Evolutionary conservation across 2,797 vertebrate species (phyloP), one percentile per base, ranked within the genome.

Genomic region (Enteromius unitaeniatus): DNA sequence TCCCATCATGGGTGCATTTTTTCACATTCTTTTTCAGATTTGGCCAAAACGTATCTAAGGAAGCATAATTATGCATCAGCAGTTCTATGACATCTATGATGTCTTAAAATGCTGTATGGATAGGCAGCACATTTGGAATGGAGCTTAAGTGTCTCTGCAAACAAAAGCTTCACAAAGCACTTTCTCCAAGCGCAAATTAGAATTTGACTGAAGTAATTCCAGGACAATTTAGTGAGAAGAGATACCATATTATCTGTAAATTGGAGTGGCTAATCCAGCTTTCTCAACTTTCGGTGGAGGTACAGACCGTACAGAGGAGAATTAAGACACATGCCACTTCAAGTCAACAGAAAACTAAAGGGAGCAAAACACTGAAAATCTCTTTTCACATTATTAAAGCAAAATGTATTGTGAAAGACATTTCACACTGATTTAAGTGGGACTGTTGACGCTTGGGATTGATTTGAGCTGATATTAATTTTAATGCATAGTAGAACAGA

Each of bases 241-340:
- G 75, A 77, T 28, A 60, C 37, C 37, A 42, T 40, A 62, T 62
- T 77, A 77, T 77, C 75, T 77, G 37, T 23, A 75, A 75, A 58
- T 58, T 75, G 51, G 51, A 75, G 13, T 75, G 73, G 13, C 40
- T 75, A 75, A 75, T 75, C 73, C 73, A 55, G 70, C 51, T 40
- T 75, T 75, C 51, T 8, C 51, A 40, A 23, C 51, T 58, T 75
- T 40, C 73, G 40, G 31, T n/a, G 31, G 73, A 75, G 37, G 19
- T 75, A 8, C 21, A 58, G 21, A n/a, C 31, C 6, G 13, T 37
- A 37, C 21, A 75, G 73, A 40, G 19, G 23, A n/a, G 7, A 58
- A 55, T 55, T n/a, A 58, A 75, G 51, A 58, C 51, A 55, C 49
- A 75, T 34, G 34, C 49, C 21, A 37, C 34, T 23, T 58, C 73